Base-by-base conservation (phyloP, 2,113 vertebrate genomes). In the Pelusios castaneus region DNA sequence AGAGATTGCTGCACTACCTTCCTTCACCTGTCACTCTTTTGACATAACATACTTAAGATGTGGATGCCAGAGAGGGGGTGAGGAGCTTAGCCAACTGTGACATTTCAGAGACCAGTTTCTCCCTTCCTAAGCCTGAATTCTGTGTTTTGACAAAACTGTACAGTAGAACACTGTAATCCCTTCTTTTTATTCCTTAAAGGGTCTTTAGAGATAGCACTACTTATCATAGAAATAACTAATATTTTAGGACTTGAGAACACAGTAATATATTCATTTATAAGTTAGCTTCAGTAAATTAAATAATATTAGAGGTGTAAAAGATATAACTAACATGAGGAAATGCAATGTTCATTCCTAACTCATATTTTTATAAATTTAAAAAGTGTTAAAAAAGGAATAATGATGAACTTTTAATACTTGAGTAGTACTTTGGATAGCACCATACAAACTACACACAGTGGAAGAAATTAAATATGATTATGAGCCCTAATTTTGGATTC, bases 11-110 rank as follows among this genome's bases (percentile, higher is more conserved):
- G 63, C 2, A 16, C 86, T 60, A 94, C 91, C 95, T 98, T 97
- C 94, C 95, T 97, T 98, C 98, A 97, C 98, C 98, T 98, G 97
- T 97, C 90, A 94, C 93, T 97, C 84, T 89, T 96, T 75, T 96
- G 95, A 97, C 91, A 97, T 49, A 88, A 92, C 89, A 93, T 2
- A 45, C 88, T 96, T 97, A 95, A 96, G 94, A 94, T 95, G 90
- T 60, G 80, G 91, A 95, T 95, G 85, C 78, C 97, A 92, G 85
- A 93, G 78, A 94, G 82, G 67, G 41, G 29, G 85, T 93, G 78
- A 94, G 82, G 67, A 45, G 29, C 0, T 0, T 90, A 96, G 82
- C 90, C 96, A 97, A 94, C 91, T 95, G 96, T 91, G 86, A 88
- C 58, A 91, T 90, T 93, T 96, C 67, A 94, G 43, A 94, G 51